Percentiles rank a stretch among this genome's conserved stretches.
Evolutionary conservation across 2,888 invertebrate genomes (phyloP).

Genomic region (Malthinus seriepunctatus): DNA sequence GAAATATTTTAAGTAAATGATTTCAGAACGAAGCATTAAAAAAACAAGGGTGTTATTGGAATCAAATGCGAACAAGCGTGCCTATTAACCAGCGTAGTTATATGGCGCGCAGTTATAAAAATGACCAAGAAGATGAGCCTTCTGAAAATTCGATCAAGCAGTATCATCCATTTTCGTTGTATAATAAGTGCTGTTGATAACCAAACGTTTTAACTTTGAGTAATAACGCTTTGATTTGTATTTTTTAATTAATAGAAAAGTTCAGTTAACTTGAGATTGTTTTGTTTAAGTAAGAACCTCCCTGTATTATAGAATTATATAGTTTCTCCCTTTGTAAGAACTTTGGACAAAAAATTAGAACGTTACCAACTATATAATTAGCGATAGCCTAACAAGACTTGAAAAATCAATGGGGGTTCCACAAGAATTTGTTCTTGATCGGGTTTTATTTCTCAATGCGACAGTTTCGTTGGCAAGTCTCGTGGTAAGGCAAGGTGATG

Average conservation of each 20-base stretch:
- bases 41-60: constrained; percentile 49
- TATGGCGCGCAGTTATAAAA: constrained; percentile 18
- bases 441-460: too few species aligned
- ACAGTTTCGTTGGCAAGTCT: too few species aligned
- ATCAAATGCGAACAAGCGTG: constrained; percentile 42
- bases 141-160: constrained; percentile 18
- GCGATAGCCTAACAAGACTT: too few species aligned
- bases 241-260: not conserved
- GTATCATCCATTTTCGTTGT: constrained; percentile 33
- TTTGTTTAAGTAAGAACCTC: too few species aligned
- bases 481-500: too few species aligned
- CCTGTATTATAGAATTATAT: too few species aligned
- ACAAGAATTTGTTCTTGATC: too few species aligned
- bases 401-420: too few species aligned
- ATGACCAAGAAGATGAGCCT: constrained; percentile 22
- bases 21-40: constrained; percentile 32
- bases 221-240: not conserved
- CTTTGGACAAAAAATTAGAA: too few species aligned
- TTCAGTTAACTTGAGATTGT: too few species aligned
- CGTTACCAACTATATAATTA: too few species aligned
- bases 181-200: constrained; percentile 31
- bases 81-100: constrained; percentile 36
- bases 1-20: constrained; percentile 31
- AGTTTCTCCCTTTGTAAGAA: too few species aligned
- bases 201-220: not conserved